A percentile compares a stretch with the other conserved stretches of the same genome.
phyloP scores from a whole-genome alignment of 2,113 vertebrate genomes.

The Carassius carassius region DNA sequence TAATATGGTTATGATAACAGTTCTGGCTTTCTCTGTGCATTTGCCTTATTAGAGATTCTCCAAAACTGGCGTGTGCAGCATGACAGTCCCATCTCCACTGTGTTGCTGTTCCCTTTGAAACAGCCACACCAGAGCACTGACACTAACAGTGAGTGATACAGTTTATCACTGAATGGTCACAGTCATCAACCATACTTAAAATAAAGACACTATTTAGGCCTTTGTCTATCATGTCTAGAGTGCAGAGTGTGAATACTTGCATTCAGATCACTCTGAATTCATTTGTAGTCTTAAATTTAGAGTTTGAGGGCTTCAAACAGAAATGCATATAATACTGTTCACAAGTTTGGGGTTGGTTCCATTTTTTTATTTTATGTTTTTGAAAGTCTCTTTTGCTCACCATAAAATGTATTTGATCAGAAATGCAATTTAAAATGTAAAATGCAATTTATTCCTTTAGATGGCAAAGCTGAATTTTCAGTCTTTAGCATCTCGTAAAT shows the following conservation, averaged over 20 bases:
- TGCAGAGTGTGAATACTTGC: neutral
- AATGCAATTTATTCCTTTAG: neutral
- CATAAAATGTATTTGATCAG: too few relatives aligned
- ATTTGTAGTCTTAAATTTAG: neutral
- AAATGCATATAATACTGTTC: too few relatives aligned
- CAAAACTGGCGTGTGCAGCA: slow-evolving; percentile 86
- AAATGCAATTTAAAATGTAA: neutral
- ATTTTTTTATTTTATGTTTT: neutral
- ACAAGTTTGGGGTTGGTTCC: neutral
- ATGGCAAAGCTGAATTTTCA: neutral
- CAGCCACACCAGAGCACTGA: neutral
- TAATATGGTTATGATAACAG: neutral
- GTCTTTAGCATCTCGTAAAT: neutral
- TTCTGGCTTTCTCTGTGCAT: slow-evolving; percentile 19
- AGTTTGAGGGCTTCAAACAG: neutral
- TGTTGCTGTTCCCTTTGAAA: slow-evolving; percentile 79
- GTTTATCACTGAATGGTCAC: neutral
- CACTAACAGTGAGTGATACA: slow-evolving; percentile 56
- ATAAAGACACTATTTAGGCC: neutral
- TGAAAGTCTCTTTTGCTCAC: neutral
- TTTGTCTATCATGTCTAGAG: neutral
- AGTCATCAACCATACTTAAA: neutral
- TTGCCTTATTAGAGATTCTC: slow-evolving; percentile 73
- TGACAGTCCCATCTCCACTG: slow-evolving; percentile 86
- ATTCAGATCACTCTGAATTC: neutral